A percentile compares a stretch with the other conserved stretches of the same genome.
Conservation (phyloP, 2,797 vertebrate genomes). For the Danio choprae region DNA sequence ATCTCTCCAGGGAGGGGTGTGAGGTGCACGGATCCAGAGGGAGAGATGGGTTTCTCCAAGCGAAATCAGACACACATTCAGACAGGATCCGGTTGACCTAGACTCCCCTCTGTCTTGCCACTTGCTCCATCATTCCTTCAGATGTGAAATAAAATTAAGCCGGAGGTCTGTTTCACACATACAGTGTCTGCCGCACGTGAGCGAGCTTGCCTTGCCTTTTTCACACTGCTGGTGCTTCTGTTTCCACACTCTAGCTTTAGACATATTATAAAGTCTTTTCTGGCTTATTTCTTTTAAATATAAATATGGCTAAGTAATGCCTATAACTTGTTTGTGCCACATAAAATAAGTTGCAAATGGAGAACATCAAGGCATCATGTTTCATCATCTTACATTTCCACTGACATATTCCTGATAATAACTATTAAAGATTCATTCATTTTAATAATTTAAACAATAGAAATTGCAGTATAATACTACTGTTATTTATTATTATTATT, state of each 20-base stretch:
- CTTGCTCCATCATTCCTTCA: slow-evolving; percentile 13
- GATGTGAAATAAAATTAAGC: slow-evolving; percentile 17
- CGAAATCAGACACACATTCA: slow-evolving; percentile 23
- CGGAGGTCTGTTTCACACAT: slow-evolving; percentile 19
- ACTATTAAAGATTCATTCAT: too few species aligned
- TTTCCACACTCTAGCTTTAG: slow-evolving; percentile 3
- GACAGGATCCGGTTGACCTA: neutral
- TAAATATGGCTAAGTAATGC: too few species aligned
- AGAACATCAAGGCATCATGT: too few species aligned
- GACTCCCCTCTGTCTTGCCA: slow-evolving; percentile 11
- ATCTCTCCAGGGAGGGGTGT: slow-evolving; percentile 47
- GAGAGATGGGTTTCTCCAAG: slow-evolving; percentile 12
- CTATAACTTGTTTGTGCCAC: too few species aligned
- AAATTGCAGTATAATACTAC: too few species aligned
- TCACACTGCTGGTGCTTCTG: neutral
- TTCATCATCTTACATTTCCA: too few species aligned
- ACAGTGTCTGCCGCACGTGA: neutral
- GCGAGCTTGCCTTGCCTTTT: slow-evolving; percentile 1
- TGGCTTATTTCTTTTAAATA: neutral
- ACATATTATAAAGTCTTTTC: neutral
- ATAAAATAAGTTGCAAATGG: too few species aligned
- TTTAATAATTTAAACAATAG: too few species aligned
- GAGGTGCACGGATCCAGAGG: slow-evolving; percentile 12
- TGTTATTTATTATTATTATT: too few species aligned
- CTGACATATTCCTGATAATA: too few species aligned